Conservation (phyloP, 2,797 vertebrate species). For the Falco novaeseelandiae region DNA sequence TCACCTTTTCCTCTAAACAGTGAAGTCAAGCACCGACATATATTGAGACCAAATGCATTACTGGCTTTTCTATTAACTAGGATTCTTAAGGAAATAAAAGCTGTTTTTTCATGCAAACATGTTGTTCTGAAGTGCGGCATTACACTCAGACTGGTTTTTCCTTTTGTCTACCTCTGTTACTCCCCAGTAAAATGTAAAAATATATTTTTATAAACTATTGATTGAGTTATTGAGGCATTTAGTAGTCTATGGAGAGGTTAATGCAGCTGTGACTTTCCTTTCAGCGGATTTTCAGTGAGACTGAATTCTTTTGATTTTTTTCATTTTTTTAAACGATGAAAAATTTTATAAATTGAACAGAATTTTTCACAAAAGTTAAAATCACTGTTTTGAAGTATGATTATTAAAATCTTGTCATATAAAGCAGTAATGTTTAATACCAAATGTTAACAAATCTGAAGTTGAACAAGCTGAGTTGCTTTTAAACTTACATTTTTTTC, state of each 20-base stretch:
- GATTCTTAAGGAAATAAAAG: constrained; percentile 26
- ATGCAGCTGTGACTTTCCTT: constrained; percentile 9
- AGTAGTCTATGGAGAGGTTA: neutral
- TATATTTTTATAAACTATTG: constrained; percentile 47
- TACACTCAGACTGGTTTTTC: neutral
- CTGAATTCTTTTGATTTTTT: neutral
- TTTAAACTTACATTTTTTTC: neutral
- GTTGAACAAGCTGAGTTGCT: neutral
- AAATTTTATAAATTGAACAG: neutral
- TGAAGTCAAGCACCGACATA: neutral
- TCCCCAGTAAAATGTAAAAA: constrained; percentile 7
- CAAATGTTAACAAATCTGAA: neutral
- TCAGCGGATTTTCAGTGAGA: neutral
- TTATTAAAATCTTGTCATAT: neutral
- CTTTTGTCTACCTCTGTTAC: constrained; percentile 30
- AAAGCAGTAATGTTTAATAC: neutral
- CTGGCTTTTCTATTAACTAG: constrained; percentile 9
- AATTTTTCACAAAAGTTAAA: neutral
- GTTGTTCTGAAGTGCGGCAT: constrained; percentile 2
- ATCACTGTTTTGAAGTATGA: neutral
- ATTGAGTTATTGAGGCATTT: neutral
- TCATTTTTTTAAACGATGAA: neutral
- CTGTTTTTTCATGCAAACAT: neutral
- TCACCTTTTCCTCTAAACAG: neutral
- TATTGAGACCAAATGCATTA: constrained; percentile 18